These are phyloP conservation scores for Holothuria scabra DNA, from an alignment of 53 echinoderm and acorn worm genomes.

Conservation along the genomic window DNA sequence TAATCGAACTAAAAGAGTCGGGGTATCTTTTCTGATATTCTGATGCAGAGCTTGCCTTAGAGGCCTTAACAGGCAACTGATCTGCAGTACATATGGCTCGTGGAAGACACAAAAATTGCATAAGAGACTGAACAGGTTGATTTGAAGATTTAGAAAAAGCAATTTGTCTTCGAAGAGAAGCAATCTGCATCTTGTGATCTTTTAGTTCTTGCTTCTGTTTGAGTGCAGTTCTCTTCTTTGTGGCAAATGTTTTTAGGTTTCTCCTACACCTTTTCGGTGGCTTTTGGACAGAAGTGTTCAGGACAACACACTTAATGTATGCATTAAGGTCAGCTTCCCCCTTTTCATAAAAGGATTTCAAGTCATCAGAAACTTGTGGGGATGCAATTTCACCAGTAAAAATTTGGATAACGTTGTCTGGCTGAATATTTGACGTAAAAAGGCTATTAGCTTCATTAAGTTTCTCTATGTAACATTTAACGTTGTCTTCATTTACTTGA, in stretches of 20 bases:
- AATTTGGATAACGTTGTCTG: not conserved
- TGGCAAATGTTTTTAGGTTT: not conserved
- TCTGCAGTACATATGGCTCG: no score
- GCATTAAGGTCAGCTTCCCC: conserved; percentile 18
- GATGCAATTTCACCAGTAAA: conserved; percentile 40
- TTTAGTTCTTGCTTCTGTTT: conserved; percentile 25
- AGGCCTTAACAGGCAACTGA: no score
- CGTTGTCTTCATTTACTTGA: not conserved
- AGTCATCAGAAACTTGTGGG: no score
- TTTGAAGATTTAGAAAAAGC: conserved; percentile 17
- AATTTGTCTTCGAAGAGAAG: not conserved
- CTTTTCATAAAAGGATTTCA: no score
- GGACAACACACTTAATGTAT: conserved; percentile 13
- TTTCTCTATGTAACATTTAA: not conserved
- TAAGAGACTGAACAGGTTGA: no score
- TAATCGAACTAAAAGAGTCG: no score
- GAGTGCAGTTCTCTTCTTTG: no score
- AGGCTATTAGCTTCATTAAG: not conserved
- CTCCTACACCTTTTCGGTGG: not conserved
- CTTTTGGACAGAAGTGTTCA: not conserved
- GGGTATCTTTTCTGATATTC: conserved; percentile 30
- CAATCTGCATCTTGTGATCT: conserved; percentile 22
- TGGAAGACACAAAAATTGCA: no score
- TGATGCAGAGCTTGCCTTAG: no score
- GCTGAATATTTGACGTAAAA: no score